Evolutionary conservation across 2,113 vertebrate species (phyloP).

Genomic region (Osmerus mordax): DNA sequence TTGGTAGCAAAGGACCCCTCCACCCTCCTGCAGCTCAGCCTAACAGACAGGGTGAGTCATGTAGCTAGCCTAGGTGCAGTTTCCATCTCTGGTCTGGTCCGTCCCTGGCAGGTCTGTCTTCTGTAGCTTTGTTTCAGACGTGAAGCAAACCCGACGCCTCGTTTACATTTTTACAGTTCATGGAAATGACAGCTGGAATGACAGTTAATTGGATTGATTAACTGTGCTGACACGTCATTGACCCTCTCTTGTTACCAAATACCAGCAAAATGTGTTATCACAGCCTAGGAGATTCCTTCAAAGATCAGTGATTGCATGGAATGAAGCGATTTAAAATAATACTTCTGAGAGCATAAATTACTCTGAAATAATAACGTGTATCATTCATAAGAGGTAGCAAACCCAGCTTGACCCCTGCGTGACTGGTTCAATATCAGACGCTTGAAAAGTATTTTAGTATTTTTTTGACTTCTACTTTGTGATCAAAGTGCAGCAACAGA

Average conservation of each 20-base stretch:
- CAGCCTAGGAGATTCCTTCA: too few relatives aligned
- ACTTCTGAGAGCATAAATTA: slow-evolving; percentile 53
- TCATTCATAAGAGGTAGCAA: slow-evolving; percentile 57
- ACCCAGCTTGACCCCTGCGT: slow-evolving; percentile 49
- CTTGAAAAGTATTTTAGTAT: slow-evolving; percentile 32
- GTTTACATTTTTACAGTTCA: too few relatives aligned
- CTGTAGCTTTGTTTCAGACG: too few relatives aligned
- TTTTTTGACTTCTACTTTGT: slow-evolving; percentile 53
- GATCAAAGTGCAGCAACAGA: slow-evolving; percentile 64
- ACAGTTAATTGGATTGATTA: not conserved
- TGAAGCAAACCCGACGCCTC: too few relatives aligned
- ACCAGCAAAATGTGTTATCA: too few relatives aligned
- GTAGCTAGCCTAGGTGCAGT: too few relatives aligned
- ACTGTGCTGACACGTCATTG: not conserved
- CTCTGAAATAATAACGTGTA: slow-evolving; percentile 58
- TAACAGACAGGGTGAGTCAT: too few relatives aligned
- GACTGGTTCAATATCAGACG: slow-evolving; percentile 47
- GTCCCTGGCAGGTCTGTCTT: too few relatives aligned
- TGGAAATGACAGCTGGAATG: not conserved
- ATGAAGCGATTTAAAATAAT: not conserved
- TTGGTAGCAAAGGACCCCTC: too few relatives aligned
- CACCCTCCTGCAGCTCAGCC: too few relatives aligned
- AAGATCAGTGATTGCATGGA: not conserved
- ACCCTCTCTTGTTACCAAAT: too few relatives aligned
- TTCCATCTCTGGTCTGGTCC: too few relatives aligned